Conservation (phyloP, 2,113 vertebrate species). For the Proteles cristata region DNA sequence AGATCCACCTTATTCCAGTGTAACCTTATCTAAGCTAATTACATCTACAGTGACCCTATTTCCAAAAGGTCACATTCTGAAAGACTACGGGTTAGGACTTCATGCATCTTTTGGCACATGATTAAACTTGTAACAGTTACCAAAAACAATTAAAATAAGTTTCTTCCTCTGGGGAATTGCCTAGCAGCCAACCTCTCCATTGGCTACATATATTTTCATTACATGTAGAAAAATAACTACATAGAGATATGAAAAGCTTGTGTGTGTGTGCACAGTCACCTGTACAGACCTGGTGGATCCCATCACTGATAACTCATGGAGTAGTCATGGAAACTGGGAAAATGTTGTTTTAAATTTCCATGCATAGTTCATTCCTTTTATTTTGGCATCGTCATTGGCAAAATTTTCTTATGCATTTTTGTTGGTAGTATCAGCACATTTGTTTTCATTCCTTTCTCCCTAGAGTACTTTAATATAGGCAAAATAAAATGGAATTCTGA, state of each 20-base stretch:
- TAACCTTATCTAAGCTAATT: background rate
- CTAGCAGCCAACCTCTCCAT: background rate
- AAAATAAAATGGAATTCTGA: slow-evolving; percentile 41
- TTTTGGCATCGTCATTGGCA: background rate
- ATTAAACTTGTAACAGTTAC: background rate
- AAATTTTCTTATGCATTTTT: slow-evolving; percentile 7
- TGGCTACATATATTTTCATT: background rate
- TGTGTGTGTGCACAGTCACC: background rate
- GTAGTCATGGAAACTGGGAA: background rate
- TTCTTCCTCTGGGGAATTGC: background rate
- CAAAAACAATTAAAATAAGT: background rate
- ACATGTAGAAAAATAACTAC: background rate
- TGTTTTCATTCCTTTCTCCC: slow-evolving; percentile 29
- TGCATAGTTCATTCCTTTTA: background rate
- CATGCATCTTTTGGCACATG: background rate
- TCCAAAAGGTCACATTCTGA: background rate
- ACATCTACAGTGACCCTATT: background rate
- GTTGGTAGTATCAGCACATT: background rate
- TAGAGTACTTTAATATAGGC: background rate
- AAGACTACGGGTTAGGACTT: background rate
- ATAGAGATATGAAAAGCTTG: background rate
- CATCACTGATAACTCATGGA: background rate
- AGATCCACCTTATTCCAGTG: background rate
- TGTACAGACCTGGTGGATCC: background rate
- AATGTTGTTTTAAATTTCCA: background rate